These are phyloP conservation scores for Drosophila demipolita DNA, from an alignment of 2,888 invertebrate genomes.

Conservation along the genomic window DNA sequence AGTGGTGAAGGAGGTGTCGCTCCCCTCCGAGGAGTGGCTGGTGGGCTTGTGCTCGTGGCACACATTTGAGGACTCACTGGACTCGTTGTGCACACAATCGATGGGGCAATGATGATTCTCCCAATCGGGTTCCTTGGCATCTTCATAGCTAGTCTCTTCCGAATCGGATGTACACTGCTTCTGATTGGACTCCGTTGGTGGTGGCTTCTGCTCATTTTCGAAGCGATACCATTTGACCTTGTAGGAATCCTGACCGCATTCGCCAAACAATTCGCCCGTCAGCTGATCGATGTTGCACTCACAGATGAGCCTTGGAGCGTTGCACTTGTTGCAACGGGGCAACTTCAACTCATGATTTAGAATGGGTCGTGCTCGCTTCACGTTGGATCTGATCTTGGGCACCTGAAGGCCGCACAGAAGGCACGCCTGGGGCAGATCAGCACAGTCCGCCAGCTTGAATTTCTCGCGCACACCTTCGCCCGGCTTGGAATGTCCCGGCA, in stretches of 20 bases:
- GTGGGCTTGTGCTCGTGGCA: slow-evolving; percentile 46
- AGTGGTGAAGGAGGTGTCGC: slow-evolving; percentile 32
- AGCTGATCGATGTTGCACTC: slow-evolving; percentile 76
- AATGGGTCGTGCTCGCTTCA: slow-evolving; percentile 45
- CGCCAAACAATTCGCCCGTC: slow-evolving; percentile 69
- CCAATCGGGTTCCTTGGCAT: slow-evolving; percentile 61
- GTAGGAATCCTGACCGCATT: slow-evolving; percentile 81
- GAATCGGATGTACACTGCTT: neutral
- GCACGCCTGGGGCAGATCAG: slow-evolving; percentile 53
- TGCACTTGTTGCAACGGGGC: slow-evolving; percentile 60
- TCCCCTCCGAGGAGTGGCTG: neutral
- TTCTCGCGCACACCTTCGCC: slow-evolving; percentile 32
- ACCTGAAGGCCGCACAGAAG: slow-evolving; percentile 69
- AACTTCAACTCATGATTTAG: slow-evolving; percentile 64
- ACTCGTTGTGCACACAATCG: slow-evolving; percentile 59
- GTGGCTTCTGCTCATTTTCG: slow-evolving; percentile 43
- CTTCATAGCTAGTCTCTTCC: slow-evolving; percentile 29
- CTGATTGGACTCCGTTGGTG: neutral
- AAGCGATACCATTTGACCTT: slow-evolving; percentile 78
- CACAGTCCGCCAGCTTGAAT: slow-evolving; percentile 46
- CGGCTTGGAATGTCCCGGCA: slow-evolving; percentile 51
- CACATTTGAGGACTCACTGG: slow-evolving; percentile 52
- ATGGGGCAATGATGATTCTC: slow-evolving; percentile 80
- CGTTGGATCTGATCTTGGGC: slow-evolving; percentile 38
- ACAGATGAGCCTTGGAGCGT: slow-evolving; percentile 75